A percentile compares a stretch with the other conserved stretches of the same genome.
phyloP scores from a whole-genome alignment of 92 coral and sea anemone genomes.

The Phymanthus crucifer region DNA sequence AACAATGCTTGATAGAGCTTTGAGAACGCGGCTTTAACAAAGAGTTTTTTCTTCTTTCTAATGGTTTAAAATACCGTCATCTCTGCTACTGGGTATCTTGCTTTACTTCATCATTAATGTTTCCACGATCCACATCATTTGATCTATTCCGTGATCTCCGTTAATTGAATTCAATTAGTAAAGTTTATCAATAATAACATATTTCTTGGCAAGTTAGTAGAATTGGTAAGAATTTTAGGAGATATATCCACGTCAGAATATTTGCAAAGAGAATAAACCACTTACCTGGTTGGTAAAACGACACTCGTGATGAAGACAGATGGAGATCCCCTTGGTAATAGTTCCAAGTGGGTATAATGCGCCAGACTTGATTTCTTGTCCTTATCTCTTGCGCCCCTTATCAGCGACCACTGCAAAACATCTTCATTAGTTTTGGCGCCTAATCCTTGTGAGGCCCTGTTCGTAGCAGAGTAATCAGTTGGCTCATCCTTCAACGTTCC shows the following conservation, averaged over 20 bases:
- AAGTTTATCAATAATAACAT: not conserved
- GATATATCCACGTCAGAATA: not conserved
- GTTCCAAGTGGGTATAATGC: not conserved
- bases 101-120: not conserved
- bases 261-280: not conserved
- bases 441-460: constrained; percentile 13
- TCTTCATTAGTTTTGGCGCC: constrained; percentile 1
- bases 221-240: not conserved
- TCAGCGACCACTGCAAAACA: not conserved
- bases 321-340: not conserved
- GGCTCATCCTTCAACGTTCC: not conserved
- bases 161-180: not conserved
- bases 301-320: not conserved
- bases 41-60: not conserved
- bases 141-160: not conserved
- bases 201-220: too few relatives aligned
- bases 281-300: not conserved
- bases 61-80: not conserved
- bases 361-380: not conserved
- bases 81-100: not conserved
- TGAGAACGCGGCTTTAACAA: not conserved
- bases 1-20: not conserved
- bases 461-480: not conserved
- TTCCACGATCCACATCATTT: not conserved
- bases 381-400: not conserved